Conservation (phyloP, 35 echinoderm and acorn worm genomes). For the Lytechinus variegatus region DNA sequence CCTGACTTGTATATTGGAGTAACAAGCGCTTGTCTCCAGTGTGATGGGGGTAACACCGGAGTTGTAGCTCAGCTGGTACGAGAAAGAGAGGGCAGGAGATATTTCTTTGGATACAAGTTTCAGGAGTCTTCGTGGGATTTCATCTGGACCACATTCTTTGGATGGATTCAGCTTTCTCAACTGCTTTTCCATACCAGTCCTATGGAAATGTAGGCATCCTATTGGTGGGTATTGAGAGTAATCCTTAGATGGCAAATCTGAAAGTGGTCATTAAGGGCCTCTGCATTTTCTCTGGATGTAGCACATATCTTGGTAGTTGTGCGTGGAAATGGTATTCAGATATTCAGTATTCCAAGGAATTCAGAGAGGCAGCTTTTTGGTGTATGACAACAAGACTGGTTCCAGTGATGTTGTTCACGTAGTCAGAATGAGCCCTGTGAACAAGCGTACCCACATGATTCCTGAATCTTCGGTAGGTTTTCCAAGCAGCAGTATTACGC, state of each 20-base stretch:
- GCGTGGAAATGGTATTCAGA: background rate
- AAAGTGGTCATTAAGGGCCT: background rate
- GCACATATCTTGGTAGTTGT: background rate
- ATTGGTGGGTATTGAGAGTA: no score
- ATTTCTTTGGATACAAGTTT: conserved; percentile 50
- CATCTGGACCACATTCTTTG: conserved; percentile 49
- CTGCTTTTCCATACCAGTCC: no score
- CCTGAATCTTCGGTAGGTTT: background rate
- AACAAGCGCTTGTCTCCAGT: conserved; percentile 14
- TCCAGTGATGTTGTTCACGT: background rate
- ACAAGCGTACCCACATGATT: background rate
- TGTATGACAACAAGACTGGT: background rate
- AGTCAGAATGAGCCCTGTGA: background rate
- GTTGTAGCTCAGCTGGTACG: background rate
- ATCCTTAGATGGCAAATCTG: no score
- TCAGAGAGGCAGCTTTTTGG: background rate
- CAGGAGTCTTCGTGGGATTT: background rate
- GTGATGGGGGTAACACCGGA: background rate
- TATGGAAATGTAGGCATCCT: no score
- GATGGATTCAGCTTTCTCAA: background rate
- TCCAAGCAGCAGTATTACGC: no score
- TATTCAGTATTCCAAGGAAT: background rate
- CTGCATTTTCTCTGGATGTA: background rate
- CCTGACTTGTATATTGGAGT: conserved; percentile 42
- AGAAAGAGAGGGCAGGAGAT: conserved; percentile 15